phyloP scores from a whole-genome alignment of 2,113 vertebrate genomes.

The Panthera tigris region DNA sequence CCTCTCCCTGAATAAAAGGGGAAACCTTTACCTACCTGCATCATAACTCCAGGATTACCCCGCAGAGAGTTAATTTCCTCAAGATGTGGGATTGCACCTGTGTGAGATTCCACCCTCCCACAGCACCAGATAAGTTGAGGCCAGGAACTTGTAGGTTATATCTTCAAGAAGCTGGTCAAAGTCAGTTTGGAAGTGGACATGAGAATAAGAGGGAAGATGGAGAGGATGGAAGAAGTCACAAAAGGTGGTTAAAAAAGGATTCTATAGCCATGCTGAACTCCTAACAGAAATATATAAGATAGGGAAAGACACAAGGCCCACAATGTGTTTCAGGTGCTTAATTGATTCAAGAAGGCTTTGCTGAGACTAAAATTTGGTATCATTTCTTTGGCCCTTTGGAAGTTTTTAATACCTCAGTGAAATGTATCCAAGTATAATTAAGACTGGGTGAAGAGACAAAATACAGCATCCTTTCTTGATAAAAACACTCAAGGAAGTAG shows the following conservation, averaged over 20 bases:
- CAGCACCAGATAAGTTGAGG: background rate
- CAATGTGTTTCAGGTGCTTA: background rate
- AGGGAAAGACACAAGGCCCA: background rate
- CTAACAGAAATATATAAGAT: background rate
- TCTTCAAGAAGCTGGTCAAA: background rate
- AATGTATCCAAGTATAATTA: background rate
- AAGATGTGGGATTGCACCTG: accelerated
- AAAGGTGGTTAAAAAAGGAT: background rate
- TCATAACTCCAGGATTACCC: accelerated
- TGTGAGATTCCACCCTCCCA: background rate
- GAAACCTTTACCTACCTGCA: background rate
- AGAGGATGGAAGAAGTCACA: background rate
- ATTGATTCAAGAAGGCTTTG: background rate
- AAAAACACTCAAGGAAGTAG: too few species aligned
- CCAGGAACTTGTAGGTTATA: background rate
- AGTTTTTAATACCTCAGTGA: background rate
- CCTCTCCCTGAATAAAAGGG: background rate
- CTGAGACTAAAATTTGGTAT: background rate
- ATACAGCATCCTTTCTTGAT: too few species aligned
- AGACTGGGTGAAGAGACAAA: background rate
- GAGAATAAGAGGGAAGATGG: background rate
- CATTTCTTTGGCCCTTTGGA: background rate
- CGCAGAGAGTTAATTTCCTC: background rate
- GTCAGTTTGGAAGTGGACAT: background rate
- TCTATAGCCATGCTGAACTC: background rate